Evolutionary conservation across 2,888 invertebrate genomes (phyloP).

Genomic region (Cephus pygmeus): DNA sequence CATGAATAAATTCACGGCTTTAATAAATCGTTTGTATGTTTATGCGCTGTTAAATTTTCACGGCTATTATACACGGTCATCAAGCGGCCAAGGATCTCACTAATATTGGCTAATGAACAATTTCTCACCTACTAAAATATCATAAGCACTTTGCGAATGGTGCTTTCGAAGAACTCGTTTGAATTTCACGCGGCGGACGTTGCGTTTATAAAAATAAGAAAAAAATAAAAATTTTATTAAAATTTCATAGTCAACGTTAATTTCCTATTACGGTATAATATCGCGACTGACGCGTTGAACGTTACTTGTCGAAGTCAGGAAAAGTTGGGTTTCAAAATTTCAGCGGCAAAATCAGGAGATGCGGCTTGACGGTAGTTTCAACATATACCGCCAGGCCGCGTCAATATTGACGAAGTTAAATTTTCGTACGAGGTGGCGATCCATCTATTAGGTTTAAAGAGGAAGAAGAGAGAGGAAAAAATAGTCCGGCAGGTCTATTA

Average conservation of each 20-base stretch:
- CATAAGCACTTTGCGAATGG: not conserved
- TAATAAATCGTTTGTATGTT: constrained; percentile 18
- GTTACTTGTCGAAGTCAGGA: not conserved
- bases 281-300: not conserved
- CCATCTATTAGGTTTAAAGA: not conserved
- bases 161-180: not conserved
- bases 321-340: not conserved
- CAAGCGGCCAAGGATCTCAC: not conserved
- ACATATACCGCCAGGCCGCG: not conserved
- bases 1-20: constrained; percentile 17
- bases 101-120: constrained; percentile 4
- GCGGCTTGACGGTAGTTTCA: not conserved
- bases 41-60: constrained; percentile 8
- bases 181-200: not conserved
- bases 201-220: no score
- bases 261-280: not conserved
- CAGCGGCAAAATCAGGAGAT: not conserved
- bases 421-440: constrained; percentile 3
- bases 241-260: not conserved
- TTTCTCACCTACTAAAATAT: not conserved
- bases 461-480: constrained; percentile 18
- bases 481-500: constrained; percentile 32
- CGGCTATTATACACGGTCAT: not conserved
- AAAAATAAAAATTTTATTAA: not conserved
- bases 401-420: not conserved